Percentiles rank a stretch among this genome's conserved stretches.
Evolutionary conservation across 2,113 vertebrate genomes (phyloP).

Genomic region (Empidonax alnorum): DNA sequence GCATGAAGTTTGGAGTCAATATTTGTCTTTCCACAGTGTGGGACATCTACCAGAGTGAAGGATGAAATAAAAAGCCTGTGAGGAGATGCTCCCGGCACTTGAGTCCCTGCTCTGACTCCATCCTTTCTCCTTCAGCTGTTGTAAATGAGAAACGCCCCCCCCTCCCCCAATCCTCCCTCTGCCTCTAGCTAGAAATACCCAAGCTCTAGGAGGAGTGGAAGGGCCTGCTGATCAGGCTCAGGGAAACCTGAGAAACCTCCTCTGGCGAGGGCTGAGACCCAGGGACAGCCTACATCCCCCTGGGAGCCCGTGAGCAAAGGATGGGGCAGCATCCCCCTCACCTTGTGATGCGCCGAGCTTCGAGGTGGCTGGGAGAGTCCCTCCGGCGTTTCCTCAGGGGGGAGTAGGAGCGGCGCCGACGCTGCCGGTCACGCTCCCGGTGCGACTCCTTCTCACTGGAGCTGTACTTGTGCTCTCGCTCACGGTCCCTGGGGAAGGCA

Average conservation of each 20-base stretch:
- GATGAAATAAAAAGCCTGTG: not conserved
- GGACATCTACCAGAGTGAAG: not conserved
- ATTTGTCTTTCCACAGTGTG: not conserved
- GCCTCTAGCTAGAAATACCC: not conserved
- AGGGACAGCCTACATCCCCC: not conserved
- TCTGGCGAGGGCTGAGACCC: not conserved
- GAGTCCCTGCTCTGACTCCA: not conserved
- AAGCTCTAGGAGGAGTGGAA: not conserved
- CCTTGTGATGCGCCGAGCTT: conserved; percentile 97
- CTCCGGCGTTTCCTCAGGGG: conserved; percentile 93
- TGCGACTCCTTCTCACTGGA: conserved; percentile 78
- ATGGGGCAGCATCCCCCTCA: not conserved
- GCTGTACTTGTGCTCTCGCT: conserved; percentile 75
- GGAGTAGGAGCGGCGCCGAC: conserved; percentile 84
- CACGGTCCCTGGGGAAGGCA: conserved; percentile 67
- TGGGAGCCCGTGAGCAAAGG: not conserved
- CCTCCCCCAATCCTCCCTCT: not conserved
- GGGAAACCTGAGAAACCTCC: not conserved
- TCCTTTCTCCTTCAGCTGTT: not conserved
- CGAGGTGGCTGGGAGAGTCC: conserved; percentile 96
- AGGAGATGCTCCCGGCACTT: not conserved
- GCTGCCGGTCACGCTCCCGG: conserved; percentile 71
- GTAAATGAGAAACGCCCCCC: not conserved
- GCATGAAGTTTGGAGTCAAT: not conserved
- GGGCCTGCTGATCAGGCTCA: not conserved